Evolutionary conservation across 1,140 invertebrate species (phyloP), one percentile per base, ranked within the genome.

Genomic region (Habropoda laboriosa): DNA sequence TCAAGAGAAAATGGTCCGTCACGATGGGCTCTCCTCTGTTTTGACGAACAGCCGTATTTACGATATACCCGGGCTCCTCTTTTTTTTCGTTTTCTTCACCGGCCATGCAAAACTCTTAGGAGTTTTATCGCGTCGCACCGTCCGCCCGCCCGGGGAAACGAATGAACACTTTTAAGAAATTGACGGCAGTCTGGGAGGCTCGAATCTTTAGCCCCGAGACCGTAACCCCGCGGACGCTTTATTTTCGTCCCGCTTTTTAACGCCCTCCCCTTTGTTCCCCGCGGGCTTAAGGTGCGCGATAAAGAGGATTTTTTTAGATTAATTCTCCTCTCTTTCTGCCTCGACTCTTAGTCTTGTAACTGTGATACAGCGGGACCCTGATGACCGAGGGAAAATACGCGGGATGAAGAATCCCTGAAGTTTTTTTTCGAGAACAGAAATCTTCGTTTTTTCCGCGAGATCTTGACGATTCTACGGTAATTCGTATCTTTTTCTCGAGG

Each of bases 21-120:
- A 55, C 42, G 30, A 4, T n/a, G n/a, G n/a, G n/a, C n/a, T n/a
- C 27, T n/a, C 66, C 1, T 4, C 21, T 8, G 58, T 78, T 78
- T 81, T 47, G 79, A 85, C n/a, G 32, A 18, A 58, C 35, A 16
- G 32, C 10, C 49, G 30, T 81, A 53, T 77, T 84, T 77, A 35
- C 51, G 73, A 64, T 63, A n/a, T n/a, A 47, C 63, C 24, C 16
- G 13, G 4, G 0, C 13, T 58, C 24, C n/a, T n/a, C n/a, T n/a
- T n/a, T n/a, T n/a, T n/a, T n/a, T n/a, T n/a, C n/a, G n/a, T n/a
- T n/a, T 71, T 24, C 45, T 35, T 55, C 5, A 16, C 4, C 38
- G n/a, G 12, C 38, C 16, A 24, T 6, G 47, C 35, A 51, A 55
- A 79, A 24, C 42, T 42, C 24, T 24, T 12, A 24, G 6, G 21